phyloP scores from a whole-genome alignment of 2,888 invertebrate genomes.

The Eurytoma adleriae region DNA sequence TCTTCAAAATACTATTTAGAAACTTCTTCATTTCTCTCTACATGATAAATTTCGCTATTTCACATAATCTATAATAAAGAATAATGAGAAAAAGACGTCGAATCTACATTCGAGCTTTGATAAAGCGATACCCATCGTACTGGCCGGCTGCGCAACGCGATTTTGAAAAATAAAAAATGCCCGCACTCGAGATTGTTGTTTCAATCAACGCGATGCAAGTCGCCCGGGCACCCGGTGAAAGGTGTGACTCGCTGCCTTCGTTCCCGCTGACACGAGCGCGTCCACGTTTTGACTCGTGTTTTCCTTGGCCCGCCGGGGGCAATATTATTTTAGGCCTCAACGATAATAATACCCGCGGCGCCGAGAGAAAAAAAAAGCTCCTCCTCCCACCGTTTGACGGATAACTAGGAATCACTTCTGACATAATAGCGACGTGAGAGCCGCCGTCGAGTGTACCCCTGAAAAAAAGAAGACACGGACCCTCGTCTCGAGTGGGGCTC shows the following conservation, averaged over 20 bases:
- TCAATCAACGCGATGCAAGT: constrained; percentile 3
- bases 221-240: constrained; percentile 28
- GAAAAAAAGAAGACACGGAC: neutral
- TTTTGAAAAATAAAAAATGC: constrained; percentile 2
- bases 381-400: constrained; percentile 19
- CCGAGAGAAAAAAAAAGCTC: constrained; percentile 9
- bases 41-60: too few species aligned
- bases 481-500: neutral
- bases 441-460: neutral
- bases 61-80: neutral
- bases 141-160: neutral
- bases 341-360: constrained; percentile 41
- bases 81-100: neutral
- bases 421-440: constrained; percentile 40
- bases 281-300: constrained; percentile 43
- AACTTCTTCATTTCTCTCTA: too few species aligned
- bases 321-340: constrained; percentile 53
- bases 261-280: constrained; percentile 28
- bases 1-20: too few species aligned
- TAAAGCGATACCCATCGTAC: neutral
- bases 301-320: constrained; percentile 36
- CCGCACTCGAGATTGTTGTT: constrained; percentile 10
- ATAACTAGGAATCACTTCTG: constrained; percentile 48
- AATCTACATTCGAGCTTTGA: neutral
- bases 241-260: constrained; percentile 37